These are phyloP conservation scores for Platichthys flesus DNA, from an alignment of 2,113 vertebrate genomes.

Conservation along the genomic window DNA sequence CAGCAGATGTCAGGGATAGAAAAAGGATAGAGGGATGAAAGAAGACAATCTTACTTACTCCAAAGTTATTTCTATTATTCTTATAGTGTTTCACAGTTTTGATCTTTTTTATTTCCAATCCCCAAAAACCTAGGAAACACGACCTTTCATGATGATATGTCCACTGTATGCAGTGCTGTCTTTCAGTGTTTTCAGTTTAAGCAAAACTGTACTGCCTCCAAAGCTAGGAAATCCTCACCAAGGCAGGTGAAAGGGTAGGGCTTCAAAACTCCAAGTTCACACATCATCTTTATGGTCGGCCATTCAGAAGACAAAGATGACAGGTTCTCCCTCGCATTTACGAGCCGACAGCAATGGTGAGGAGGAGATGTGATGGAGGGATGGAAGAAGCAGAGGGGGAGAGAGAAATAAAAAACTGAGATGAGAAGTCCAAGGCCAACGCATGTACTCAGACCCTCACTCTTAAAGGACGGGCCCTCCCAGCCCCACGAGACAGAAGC, in stretches of 20 bases:
- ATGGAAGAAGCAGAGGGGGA: constrained; percentile 29
- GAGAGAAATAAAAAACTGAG: constrained; percentile 66
- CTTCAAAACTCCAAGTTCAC: constrained; percentile 69
- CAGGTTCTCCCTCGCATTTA: constrained; percentile 77
- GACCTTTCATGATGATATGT: neutral
- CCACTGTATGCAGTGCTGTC: neutral
- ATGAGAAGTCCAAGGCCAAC: constrained; percentile 67
- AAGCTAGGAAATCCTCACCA: constrained; percentile 58
- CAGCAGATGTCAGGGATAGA: no score
- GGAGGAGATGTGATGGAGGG: constrained; percentile 44
- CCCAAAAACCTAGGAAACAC: neutral
- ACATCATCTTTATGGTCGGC: constrained; percentile 72
- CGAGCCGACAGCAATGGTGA: constrained; percentile 62
- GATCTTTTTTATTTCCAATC: no score
- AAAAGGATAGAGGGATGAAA: no score
- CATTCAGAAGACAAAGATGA: constrained; percentile 75
- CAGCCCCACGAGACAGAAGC: neutral
- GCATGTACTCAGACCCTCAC: constrained; percentile 34
- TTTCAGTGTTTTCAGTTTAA: neutral
- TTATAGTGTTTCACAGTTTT: no score
- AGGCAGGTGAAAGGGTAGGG: constrained; percentile 59
- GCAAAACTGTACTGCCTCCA: constrained; percentile 12
- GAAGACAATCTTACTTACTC: no score
- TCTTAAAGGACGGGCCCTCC: constrained; percentile 31
- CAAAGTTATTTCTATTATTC: no score